Base-by-base conservation (phyloP, 2,888 invertebrate genomes). In the Agrotis exclamationis region DNA sequence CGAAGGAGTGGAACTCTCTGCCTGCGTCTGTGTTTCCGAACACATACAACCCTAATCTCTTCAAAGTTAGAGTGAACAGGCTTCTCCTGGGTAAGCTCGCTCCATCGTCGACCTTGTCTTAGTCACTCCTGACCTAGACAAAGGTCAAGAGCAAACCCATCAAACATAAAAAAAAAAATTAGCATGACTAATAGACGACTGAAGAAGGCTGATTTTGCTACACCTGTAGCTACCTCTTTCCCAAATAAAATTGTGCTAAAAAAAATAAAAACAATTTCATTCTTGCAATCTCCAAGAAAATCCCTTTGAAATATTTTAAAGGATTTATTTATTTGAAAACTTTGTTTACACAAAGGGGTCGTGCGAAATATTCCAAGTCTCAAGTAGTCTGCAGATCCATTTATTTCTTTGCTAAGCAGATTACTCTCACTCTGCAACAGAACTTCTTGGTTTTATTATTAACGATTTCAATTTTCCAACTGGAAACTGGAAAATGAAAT, bases 291-390 rank as follows among this genome's bases (percentile, higher is more conserved):
- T 48, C 18, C 1, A 18, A 22, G 39, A 82, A 63, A 71, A 57
- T 63, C 48, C 44, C 54, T 67, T 59, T 53, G 53, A 82, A 69
- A 69, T 63, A 58, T 71, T 70, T 62, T n/a, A 51, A 78, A 64
- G 45, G 70, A 58, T 47, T 33, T 50, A 57, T 74, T 64, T 80
- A 77, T 50, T 63, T 64, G 39, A 63, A 68, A 69, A 80, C 50
- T 81, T 66, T 54, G 48, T 63, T 59, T 57, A 16, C 20, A 59
- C 63, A 76, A 78, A 70, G 65, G 53, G 51, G 20, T 60, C 7
- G 62, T 18, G 50, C 53, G 53, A 53, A 54, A 81, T 56, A 56
- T 63, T 50, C 58, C 54, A 16, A 14, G 45, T 70, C 33, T 39
- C 45, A 22, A 57, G 50, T 24, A 22, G 24, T 60, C 53, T 14